Base-by-base conservation (phyloP, 2,797 vertebrate genomes). In the Anniella stebbinsi region DNA sequence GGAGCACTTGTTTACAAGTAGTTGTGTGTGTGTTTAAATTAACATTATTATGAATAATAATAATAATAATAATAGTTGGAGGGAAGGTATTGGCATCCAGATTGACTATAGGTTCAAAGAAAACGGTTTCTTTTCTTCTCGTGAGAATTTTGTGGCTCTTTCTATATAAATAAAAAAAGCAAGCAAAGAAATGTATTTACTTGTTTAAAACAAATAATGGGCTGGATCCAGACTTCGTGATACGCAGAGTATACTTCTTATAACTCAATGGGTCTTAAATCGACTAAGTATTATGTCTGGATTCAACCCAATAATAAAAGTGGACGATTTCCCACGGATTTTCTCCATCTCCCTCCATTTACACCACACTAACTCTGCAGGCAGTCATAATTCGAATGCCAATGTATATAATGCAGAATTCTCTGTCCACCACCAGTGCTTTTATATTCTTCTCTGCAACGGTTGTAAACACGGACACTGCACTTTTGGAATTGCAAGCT, bases 381-480 rank as follows among this genome's bases (percentile, higher is more conserved):
- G 21, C 87, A 45, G 1, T 73, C 94, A 90, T 92, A 93, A 36
- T 88, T 82, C 90, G 94, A 86, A 94, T 91, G 73, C 72, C 88
- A 95, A 94, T 92, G 86, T 2, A 33, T 21, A 0, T 25, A 67
- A 54, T 54, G 85, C 89, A 82, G 60, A 28, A 72, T 87, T 69
- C 30, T 45, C 28, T 80, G 36, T 45, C 63, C 38, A 28, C 57
- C 87, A 41, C 23, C 33, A 11, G 38, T 38, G 2, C 6, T 45
- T 12, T 33, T 48, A 30, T n/a, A 6, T 76, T 33, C 66, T 76
- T 15, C 33, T 66, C 41, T 67, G 78, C 80, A 81, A 84, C 33
- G 70, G 67, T 66, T 86, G 77, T 17, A 70, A 85, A 63, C 38
- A n/a, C 33, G 13, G 57, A 57, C 54, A 9, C 2, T 11, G 28